A percentile compares a stretch with the other conserved stretches of the same genome.
phyloP scores from a whole-genome alignment of 2,113 vertebrate genomes.

The Sapayoa aenigma region DNA sequence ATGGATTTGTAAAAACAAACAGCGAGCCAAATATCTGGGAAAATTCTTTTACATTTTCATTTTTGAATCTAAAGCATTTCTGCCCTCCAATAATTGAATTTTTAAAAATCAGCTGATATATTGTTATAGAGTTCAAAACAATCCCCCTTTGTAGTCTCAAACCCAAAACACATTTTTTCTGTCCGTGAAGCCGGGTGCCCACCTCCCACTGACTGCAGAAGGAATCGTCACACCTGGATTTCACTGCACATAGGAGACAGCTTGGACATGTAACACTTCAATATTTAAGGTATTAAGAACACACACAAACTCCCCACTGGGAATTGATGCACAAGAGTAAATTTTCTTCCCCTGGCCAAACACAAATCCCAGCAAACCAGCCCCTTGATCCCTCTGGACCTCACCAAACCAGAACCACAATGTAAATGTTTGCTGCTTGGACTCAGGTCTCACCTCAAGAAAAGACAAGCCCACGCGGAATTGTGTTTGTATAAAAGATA shows the following conservation, averaged over 20 bases:
- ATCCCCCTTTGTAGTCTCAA: not conserved
- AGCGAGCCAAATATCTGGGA: not conserved
- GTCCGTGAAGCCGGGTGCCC: not conserved
- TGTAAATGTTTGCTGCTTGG: constrained; percentile 74
- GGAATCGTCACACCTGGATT: not conserved
- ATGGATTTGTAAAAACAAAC: not conserved
- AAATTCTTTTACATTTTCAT: not conserved
- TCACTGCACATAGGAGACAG: not conserved
- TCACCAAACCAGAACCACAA: not conserved
- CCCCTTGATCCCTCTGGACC: not conserved
- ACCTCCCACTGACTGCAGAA: not conserved
- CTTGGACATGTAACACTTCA: not conserved
- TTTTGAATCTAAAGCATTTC: not conserved
- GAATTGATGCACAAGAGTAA: not conserved
- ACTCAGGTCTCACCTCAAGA: constrained; percentile 64
- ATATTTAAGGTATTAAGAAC: not conserved
- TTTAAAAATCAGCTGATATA: not conserved
- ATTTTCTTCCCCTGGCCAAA: not conserved
- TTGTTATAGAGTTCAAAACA: not conserved
- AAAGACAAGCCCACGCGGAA: constrained; percentile 80
- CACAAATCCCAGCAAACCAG: not conserved
- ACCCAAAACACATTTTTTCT: not conserved
- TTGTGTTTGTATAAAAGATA: constrained; percentile 99
- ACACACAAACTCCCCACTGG: not conserved
- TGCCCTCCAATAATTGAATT: not conserved